Percentiles rank a stretch among this genome's conserved stretches.
Conservation (phyloP, 2,113 vertebrate genomes). For the Siphamia tubifer region DNA sequence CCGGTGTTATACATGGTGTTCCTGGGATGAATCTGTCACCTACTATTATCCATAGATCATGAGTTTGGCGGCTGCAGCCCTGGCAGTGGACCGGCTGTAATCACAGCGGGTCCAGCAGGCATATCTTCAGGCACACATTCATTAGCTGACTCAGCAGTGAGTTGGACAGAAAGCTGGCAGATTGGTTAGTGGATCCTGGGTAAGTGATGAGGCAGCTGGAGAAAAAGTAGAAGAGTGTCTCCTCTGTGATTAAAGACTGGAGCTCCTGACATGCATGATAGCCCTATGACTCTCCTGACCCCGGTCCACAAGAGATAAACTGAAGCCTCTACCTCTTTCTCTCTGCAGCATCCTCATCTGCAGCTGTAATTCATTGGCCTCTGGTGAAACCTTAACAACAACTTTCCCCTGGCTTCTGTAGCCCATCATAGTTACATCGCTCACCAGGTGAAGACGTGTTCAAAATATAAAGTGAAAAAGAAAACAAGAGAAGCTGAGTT, state of each 20-base stretch:
- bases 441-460: not conserved
- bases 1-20: too few relatives aligned
- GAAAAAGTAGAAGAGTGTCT: constrained; percentile 41
- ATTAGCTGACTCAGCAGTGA: constrained; percentile 55
- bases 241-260: constrained; percentile 56
- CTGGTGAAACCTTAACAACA: constrained; percentile 18
- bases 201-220: constrained; percentile 26
- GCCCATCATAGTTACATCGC: not conserved
- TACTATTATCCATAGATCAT: not conserved
- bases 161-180: constrained; percentile 48
- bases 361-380: constrained; percentile 36
- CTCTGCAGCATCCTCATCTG: not conserved
- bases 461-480: not conserved
- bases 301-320: constrained; percentile 30
- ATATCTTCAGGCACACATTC: constrained; percentile 45
- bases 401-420: constrained; percentile 3
- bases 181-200: constrained; percentile 27
- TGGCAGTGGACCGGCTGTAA: constrained; percentile 13
- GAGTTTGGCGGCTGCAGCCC: not conserved
- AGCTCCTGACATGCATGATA: constrained; percentile 53
- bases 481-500: not conserved
- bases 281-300: constrained; percentile 46
- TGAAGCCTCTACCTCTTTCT: constrained; percentile 27
- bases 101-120: constrained; percentile 28
- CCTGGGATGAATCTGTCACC: too few relatives aligned